Evolutionary conservation across 2,797 vertebrate genomes (phyloP).

Genomic region (Pangasius djambal): DNA sequence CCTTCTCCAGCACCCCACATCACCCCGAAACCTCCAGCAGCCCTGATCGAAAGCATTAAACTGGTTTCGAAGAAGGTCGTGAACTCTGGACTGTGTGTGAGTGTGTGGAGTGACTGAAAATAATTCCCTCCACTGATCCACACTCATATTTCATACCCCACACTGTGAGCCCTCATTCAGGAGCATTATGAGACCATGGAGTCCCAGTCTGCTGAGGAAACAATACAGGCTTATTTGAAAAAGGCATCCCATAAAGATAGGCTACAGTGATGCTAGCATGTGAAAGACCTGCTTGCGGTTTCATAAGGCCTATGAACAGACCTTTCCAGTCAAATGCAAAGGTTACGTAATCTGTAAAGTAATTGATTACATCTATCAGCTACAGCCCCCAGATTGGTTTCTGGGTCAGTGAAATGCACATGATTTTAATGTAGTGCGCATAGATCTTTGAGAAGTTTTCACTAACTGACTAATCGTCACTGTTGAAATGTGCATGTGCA

Average conservation of each 20-base stretch:
- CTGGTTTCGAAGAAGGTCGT: conserved; percentile 49
- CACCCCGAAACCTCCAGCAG: neutral
- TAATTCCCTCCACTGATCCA: conserved; percentile 48
- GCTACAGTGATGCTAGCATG: conserved; percentile 22
- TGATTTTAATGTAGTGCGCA: neutral
- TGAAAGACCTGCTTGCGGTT: conserved; percentile 48
- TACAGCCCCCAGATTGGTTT: neutral
- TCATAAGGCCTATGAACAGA: conserved; percentile 45
- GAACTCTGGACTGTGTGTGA: conserved; percentile 36
- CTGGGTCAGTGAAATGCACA: neutral
- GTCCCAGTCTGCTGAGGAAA: conserved; percentile 4
- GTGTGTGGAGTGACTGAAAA: conserved; percentile 37
- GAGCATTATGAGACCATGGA: neutral
- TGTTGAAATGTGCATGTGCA: neutral
- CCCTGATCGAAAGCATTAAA: conserved; percentile 34
- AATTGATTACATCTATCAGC: conserved; percentile 38
- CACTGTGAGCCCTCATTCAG: conserved; percentile 32
- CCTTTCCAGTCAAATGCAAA: conserved; percentile 22
- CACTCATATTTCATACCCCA: conserved; percentile 48
- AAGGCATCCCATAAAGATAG: conserved; percentile 24
- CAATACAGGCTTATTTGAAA: conserved; percentile 28
- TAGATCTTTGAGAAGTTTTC: neutral
- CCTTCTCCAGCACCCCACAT: neutral
- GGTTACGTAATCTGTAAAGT: conserved; percentile 58
- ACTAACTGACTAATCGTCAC: neutral